Conservation (phyloP, 2,888 invertebrate genomes). For the Leptura quadrifasciata region DNA sequence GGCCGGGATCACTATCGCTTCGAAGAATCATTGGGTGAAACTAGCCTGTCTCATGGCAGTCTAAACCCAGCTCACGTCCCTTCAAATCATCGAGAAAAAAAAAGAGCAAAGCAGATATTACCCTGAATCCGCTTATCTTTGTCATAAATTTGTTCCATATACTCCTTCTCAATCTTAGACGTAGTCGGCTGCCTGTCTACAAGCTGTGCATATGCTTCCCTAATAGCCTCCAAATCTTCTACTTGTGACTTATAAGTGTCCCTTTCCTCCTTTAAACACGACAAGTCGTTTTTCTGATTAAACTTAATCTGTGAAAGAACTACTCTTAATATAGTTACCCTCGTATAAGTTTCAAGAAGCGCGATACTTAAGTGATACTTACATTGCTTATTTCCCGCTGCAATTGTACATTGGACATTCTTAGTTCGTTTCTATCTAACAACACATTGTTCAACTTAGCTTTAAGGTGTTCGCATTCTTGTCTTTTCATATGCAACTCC, state of each 20-base stretch:
- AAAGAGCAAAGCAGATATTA: conserved; percentile 20
- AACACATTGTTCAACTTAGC: conserved; percentile 48
- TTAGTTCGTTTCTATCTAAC: conserved; percentile 55
- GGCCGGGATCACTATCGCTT: too few species aligned
- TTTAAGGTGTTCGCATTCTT: conserved; percentile 52
- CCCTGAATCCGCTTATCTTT: conserved; percentile 49
- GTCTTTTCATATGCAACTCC: conserved; percentile 44
- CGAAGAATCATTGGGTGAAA: too few species aligned
- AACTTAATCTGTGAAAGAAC: conserved; percentile 44
- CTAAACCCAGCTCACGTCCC: too few species aligned
- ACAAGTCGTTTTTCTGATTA: conserved; percentile 42
- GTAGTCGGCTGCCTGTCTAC: conserved; percentile 52
- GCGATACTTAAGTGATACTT: conserved; percentile 6
- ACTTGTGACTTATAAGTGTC: conserved; percentile 61
- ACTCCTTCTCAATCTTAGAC: conserved; percentile 47
- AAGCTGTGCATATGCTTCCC: conserved; percentile 61
- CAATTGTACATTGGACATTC: conserved; percentile 41
- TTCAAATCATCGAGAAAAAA: background rate
- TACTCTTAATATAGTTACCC: background rate
- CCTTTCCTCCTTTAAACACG: conserved; percentile 49
- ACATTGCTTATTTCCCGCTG: conserved; percentile 39
- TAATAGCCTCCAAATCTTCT: conserved; percentile 62
- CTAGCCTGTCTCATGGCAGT: too few species aligned
- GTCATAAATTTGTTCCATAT: conserved; percentile 48
- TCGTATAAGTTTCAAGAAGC: background rate